Percentiles rank a stretch among this genome's conserved stretches.
phyloP scores from a whole-genome alignment of 2,113 vertebrate genomes.

The Oriolus oriolus region DNA sequence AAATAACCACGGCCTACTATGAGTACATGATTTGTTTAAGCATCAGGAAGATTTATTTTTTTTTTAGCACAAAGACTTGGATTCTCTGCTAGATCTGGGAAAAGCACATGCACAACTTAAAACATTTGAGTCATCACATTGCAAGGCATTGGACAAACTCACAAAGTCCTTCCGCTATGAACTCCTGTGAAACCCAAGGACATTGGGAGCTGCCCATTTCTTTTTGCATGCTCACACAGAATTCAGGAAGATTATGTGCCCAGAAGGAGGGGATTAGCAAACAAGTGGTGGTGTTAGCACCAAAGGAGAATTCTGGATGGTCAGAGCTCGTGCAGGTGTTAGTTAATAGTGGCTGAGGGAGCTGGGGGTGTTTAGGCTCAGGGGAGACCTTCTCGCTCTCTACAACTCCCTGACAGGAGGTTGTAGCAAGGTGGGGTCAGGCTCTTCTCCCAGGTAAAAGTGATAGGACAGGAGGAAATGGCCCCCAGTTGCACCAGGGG shows the following conservation, averaged over 20 bases:
- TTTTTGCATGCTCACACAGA: neutral
- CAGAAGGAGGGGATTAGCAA: neutral
- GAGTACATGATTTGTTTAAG: neutral
- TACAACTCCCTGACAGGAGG: neutral
- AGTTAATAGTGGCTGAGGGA: neutral
- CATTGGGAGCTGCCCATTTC: neutral
- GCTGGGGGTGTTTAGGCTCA: neutral
- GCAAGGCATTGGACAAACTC: neutral
- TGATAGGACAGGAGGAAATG: fast-evolving
- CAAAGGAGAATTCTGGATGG: neutral
- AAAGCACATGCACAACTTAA: neutral
- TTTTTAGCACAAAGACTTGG: neutral
- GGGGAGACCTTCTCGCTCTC: neutral
- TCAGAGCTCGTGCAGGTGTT: neutral
- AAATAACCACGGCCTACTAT: neutral
- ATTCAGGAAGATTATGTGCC: neutral
- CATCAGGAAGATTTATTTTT: neutral
- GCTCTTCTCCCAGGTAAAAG: neutral
- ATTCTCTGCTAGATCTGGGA: neutral
- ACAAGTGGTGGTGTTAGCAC: neutral
- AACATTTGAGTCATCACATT: neutral
- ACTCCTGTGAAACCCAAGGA: neutral
- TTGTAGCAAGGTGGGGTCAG: neutral
- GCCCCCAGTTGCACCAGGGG: neutral
- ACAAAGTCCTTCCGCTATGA: neutral